phyloP scores from a whole-genome alignment of 2,888 invertebrate species.

The Erebia epiphron region DNA sequence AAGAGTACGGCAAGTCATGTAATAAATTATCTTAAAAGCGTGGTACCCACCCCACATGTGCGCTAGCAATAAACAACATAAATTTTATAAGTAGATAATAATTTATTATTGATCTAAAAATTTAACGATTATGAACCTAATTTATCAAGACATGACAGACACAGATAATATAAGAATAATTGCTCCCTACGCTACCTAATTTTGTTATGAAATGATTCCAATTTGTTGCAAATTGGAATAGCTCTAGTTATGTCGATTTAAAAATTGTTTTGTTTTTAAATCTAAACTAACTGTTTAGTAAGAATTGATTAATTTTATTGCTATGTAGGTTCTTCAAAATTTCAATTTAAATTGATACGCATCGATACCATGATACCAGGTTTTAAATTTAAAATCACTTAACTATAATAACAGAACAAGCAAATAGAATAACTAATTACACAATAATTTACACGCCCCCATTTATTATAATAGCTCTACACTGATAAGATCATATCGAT shows the following conservation, averaged over 20 bases:
- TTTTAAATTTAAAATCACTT: neutral
- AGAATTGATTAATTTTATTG: too few species aligned
- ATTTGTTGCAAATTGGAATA: too few species aligned
- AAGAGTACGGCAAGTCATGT: neutral
- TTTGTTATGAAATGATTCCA: too few species aligned
- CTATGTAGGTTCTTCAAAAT: too few species aligned
- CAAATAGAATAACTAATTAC: conserved; percentile 23
- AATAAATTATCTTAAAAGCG: neutral
- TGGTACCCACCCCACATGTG: neutral
- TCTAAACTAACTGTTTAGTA: too few species aligned
- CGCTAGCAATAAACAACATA: neutral
- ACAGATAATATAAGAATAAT: too few species aligned
- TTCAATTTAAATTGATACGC: neutral
- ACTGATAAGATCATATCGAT: conserved; percentile 27
- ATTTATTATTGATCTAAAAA: neutral
- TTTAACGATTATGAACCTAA: neutral
- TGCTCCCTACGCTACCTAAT: too few species aligned
- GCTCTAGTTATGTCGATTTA: too few species aligned
- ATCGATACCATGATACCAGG: neutral
- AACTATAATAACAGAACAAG: neutral
- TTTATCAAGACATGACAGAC: too few species aligned
- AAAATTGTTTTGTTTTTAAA: too few species aligned
- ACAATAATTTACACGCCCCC: conserved; percentile 22
- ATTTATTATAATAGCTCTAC: conserved; percentile 29
- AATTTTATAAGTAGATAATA: too few species aligned